Percentiles rank a stretch among this genome's conserved stretches.
Conservation (phyloP, 2,888 invertebrate genomes). For the Andrena hattorfiana region DNA sequence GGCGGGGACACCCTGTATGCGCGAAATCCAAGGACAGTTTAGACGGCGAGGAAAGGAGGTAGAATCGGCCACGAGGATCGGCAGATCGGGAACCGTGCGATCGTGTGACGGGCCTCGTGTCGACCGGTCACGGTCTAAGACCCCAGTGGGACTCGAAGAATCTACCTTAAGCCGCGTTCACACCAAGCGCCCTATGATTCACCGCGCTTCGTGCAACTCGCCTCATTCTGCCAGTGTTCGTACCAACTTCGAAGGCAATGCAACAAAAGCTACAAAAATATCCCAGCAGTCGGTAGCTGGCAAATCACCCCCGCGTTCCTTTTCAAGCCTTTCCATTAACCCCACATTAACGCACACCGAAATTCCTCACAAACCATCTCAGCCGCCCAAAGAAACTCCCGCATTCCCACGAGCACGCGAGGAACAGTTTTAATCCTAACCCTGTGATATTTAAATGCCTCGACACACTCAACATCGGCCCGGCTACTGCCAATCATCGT, state of each 20-base stretch:
- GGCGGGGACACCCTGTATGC: slow-evolving; percentile 34
- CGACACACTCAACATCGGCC: slow-evolving; percentile 27
- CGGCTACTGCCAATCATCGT: slow-evolving; percentile 65
- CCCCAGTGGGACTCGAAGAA: slow-evolving; percentile 59
- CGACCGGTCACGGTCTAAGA: slow-evolving; percentile 72
- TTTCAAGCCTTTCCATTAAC: not conserved
- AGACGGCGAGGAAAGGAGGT: slow-evolving; percentile 63
- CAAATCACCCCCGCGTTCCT: not conserved
- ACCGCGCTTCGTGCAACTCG: slow-evolving; percentile 15
- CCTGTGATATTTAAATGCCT: slow-evolving; percentile 65
- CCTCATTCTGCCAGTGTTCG: too few relatives aligned
- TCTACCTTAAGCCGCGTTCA: slow-evolving; percentile 63
- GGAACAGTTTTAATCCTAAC: slow-evolving; percentile 39
- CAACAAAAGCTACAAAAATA: not conserved
- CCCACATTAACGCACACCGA: not conserved
- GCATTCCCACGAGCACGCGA: slow-evolving; percentile 41
- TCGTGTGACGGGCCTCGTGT: slow-evolving; percentile 73
- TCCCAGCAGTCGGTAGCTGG: not conserved
- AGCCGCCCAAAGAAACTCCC: not conserved
- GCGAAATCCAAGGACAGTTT: slow-evolving; percentile 54
- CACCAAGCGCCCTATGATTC: slow-evolving; percentile 43
- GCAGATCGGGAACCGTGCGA: slow-evolving; percentile 71
- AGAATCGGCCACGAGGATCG: slow-evolving; percentile 66
- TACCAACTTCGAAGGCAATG: not conserved
- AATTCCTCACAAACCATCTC: not conserved